Percentiles rank a stretch among this genome's conserved stretches.
phyloP scores from a whole-genome alignment of 2,888 invertebrate genomes.

The Stegophylla sp. region DNA sequence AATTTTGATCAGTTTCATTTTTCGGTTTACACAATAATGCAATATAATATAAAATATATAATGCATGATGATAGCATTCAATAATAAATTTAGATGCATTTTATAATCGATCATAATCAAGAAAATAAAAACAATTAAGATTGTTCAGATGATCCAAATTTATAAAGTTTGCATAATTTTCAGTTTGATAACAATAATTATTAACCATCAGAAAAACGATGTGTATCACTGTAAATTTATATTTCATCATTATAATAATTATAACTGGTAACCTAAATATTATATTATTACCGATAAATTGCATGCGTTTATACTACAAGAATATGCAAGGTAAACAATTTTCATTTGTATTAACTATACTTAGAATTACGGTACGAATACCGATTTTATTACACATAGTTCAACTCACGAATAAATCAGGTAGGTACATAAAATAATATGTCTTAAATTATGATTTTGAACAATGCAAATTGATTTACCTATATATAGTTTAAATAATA shows the following conservation, averaged over 20 bases:
- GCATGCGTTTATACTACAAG: not conserved
- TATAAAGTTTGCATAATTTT: not conserved
- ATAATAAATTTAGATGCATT: not conserved
- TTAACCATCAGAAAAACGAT: not conserved
- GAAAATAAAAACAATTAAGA: constrained; percentile 1
- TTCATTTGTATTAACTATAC: not conserved
- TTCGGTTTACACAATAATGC: no score
- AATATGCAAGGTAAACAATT: constrained; percentile 7
- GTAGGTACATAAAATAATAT: not conserved
- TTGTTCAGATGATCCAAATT: constrained; percentile 7
- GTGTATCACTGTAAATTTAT: not conserved
- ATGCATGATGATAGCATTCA: not conserved
- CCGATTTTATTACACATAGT: not conserved
- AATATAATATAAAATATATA: not conserved
- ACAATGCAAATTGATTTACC: not conserved
- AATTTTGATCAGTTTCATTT: no score
- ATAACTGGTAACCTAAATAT: not conserved
- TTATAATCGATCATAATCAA: not conserved
- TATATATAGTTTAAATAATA: not conserved
- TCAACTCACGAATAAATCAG: not conserved
- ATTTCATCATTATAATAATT: not conserved
- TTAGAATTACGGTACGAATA: constrained; percentile 3
- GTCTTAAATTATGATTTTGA: not conserved
- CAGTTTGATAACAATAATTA: constrained; percentile 18
- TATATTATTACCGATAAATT: not conserved